A percentile compares a stretch with the other conserved stretches of the same genome.
Evolutionary conservation across 2,888 invertebrate species (phyloP).

Genomic region (Cyaniris semiargus): DNA sequence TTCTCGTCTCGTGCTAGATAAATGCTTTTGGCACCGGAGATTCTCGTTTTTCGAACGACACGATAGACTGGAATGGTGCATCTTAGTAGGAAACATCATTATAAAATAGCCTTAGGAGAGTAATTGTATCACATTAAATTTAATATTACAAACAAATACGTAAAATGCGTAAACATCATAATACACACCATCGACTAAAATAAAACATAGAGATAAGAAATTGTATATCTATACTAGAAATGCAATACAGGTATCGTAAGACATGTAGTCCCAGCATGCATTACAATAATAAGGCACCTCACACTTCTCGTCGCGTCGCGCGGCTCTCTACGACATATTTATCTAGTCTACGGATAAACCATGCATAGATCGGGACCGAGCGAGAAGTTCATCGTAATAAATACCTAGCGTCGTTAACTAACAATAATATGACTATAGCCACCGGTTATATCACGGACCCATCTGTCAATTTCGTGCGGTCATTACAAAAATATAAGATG

Average conservation of each 20-base stretch:
- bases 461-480: constrained; percentile 29
- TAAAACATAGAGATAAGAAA: constrained; percentile 67
- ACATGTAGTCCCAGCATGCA: constrained; percentile 67
- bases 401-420: constrained; percentile 66
- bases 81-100: constrained; percentile 52
- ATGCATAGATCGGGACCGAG: constrained; percentile 62
- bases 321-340: constrained; percentile 69
- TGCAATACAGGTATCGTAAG: constrained; percentile 72
- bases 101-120: constrained; percentile 64
- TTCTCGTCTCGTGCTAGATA: constrained; percentile 54
- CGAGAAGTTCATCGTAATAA: constrained; percentile 53
- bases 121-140: constrained; percentile 78
- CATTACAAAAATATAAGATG: constrained; percentile 31
- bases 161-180: constrained; percentile 69
- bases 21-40: constrained; percentile 75
- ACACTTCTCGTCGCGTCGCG: constrained; percentile 51
- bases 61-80: constrained; percentile 61
- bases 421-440: constrained; percentile 53
- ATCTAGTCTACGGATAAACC: constrained; percentile 67
- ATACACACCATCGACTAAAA: constrained; percentile 71
- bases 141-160: constrained; percentile 68
- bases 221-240: constrained; percentile 77
- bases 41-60: constrained; percentile 28
- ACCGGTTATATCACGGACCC: constrained; percentile 34
- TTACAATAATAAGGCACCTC: constrained; percentile 67